phyloP scores from a whole-genome alignment of 2,797 vertebrate genomes.

The Phrynocephalus guinanensis region DNA sequence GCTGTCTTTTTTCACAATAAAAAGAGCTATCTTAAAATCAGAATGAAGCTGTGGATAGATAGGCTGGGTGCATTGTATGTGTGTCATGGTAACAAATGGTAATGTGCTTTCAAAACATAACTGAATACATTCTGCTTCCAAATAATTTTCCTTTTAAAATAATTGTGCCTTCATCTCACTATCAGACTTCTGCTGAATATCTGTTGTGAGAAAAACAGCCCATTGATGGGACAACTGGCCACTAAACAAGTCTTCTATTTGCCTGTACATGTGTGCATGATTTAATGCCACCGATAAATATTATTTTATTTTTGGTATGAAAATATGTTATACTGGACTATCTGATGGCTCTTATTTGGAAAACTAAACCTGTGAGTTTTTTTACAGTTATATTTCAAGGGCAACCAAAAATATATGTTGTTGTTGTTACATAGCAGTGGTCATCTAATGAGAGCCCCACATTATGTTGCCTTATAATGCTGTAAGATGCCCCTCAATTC shows the following conservation, averaged over 20 bases:
- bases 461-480: no score
- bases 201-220: neutral
- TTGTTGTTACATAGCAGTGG: neutral
- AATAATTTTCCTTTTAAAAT: neutral
- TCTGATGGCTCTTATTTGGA: no score
- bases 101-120: neutral
- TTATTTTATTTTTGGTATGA: neutral
- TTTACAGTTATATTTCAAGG: neutral
- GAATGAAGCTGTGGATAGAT: conserved; percentile 3
- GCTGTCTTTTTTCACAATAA: conserved; percentile 4
- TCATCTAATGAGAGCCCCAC: no score
- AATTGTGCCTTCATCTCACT: conserved; percentile 13
- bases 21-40: conserved; percentile 20
- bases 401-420: neutral
- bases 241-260: neutral
- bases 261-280: neutral
- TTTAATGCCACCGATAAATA: neutral
- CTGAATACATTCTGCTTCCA: conserved; percentile 16
- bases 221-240: neutral
- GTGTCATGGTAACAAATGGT: fast-evolving
- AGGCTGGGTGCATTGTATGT: conserved; percentile 13
- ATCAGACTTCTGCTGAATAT: neutral
- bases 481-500: no score
- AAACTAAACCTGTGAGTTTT: no score
- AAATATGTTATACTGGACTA: neutral